Evolutionary conservation across 2,113 vertebrate genomes (phyloP).

Genomic region (Corydoras sp.): DNA sequence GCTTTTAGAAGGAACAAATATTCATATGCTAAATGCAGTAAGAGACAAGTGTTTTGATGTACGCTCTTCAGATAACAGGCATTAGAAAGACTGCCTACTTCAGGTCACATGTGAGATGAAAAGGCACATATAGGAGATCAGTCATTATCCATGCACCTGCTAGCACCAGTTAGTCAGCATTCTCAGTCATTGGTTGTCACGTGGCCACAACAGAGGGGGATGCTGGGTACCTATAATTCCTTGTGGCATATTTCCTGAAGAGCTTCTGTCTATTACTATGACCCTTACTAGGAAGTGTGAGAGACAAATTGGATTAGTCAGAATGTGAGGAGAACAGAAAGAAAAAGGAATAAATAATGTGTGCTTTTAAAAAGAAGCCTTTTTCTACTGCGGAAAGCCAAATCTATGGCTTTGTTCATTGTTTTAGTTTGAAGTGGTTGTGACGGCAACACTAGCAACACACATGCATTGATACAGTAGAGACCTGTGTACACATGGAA

Average conservation of each 20-base stretch:
- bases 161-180: conserved; percentile 74
- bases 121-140: conserved; percentile 44
- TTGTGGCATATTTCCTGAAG: conserved; percentile 86
- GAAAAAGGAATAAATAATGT: conserved; percentile 23
- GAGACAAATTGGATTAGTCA: conserved; percentile 67
- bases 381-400: conserved; percentile 11
- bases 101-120: conserved; percentile 7
- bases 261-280: conserved; percentile 89
- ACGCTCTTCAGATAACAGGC: conserved; percentile 38
- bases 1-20: background rate
- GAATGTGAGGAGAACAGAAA: conserved; percentile 22
- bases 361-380: conserved; percentile 20
- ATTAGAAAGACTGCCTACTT: conserved; percentile 7
- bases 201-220: conserved; percentile 69
- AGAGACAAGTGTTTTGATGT: conserved; percentile 3
- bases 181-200: conserved; percentile 71
- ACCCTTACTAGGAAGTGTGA: conserved; percentile 85
- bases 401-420: conserved; percentile 7
- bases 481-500: conserved; percentile 15
- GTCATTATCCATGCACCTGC: conserved; percentile 76
- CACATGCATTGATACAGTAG: conserved; percentile 54
- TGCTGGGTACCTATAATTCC: conserved; percentile 94
- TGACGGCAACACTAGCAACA: conserved; percentile 9
- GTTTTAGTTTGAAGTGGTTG: background rate
- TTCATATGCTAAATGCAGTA: conserved; percentile 6